Evolutionary conservation across 2,797 vertebrate species (phyloP).

Genomic region (Rallus crepitans): DNA sequence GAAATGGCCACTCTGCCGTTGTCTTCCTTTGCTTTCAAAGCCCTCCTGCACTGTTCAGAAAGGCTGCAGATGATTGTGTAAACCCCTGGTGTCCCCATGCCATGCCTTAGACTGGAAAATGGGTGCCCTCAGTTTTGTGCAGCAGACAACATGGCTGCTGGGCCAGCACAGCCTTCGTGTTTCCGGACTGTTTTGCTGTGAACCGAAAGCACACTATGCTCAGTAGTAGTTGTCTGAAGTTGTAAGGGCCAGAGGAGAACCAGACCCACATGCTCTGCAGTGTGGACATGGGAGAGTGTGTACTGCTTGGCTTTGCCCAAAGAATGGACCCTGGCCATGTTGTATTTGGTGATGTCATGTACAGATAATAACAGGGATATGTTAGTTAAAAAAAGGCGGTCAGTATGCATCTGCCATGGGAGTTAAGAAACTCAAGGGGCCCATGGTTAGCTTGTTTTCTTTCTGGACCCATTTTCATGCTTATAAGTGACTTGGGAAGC

Average conservation of each 20-base stretch:
- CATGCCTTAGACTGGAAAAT: neutral
- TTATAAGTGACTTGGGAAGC: neutral
- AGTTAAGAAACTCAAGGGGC: neutral
- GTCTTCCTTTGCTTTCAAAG: neutral
- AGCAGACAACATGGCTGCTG: neutral
- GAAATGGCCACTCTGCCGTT: neutral
- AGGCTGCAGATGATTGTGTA: neutral
- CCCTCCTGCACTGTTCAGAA: neutral
- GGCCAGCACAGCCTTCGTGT: accelerated
- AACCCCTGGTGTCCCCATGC: neutral
- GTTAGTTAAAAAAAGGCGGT: neutral
- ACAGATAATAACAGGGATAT: neutral
- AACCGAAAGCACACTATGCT: neutral
- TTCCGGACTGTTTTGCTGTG: neutral
- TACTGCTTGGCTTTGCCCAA: neutral
- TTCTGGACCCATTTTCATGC: neutral
- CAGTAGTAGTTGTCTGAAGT: neutral
- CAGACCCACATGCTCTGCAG: neutral
- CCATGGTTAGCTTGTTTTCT: neutral
- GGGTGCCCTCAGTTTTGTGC: neutral
- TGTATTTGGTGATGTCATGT: neutral
- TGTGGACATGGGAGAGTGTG: neutral
- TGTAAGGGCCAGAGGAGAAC: neutral
- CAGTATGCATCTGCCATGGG: neutral
- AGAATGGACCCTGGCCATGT: accelerated